Evolutionary conservation across 53 echinoderm and acorn worm genomes (phyloP), one percentile per base, ranked within the genome.

Genomic region (Astropecten irregularis): DNA sequence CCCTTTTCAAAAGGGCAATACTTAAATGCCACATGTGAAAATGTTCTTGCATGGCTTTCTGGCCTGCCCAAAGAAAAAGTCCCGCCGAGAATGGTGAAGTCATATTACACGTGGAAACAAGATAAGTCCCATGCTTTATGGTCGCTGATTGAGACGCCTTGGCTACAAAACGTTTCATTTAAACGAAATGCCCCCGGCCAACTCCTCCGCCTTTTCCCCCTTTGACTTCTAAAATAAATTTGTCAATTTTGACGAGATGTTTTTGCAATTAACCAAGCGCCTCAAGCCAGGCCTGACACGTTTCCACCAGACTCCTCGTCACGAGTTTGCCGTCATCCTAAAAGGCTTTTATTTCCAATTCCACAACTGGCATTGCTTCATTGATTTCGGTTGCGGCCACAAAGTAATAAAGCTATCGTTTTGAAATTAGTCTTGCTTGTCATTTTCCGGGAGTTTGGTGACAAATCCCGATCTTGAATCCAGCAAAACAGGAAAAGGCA

Each of bases 231-330:
- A 57, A 76, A 76, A 57, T 58, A 76, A 76, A 76, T 76, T 76
- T 37, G 76, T 76, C 76, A 74, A 74, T 37, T 38, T 57, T 76
- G 76, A 76, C 76, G 57, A 15, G 76, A 38, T 57, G 76, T 76
- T 76, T 76, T 58, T 56, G 57, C 76, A 76, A 76, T 76, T 58
- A 76, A 55, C 21, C 39, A 9, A 3, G 4, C 23, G 56, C 71
- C 71, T 52, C 56, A 2, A 46, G 58, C 58, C 23, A 39, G 18
- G 14, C 25, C 0, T 22, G 40, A 35, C 57, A 19, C 37, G 36
- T 57, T 18, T 23, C 55, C 76, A 39, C 55, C 21, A 50, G 35
- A 35, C 57, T 56, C 36, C 13, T 14, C 39, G 23, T 58, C 76
- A 76, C 76, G 76, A 76, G 56, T 76, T 58, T 15, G 32, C 35